Evolutionary conservation across 2,888 invertebrate genomes (phyloP).

Genomic region (Ligdia adustata): DNA sequence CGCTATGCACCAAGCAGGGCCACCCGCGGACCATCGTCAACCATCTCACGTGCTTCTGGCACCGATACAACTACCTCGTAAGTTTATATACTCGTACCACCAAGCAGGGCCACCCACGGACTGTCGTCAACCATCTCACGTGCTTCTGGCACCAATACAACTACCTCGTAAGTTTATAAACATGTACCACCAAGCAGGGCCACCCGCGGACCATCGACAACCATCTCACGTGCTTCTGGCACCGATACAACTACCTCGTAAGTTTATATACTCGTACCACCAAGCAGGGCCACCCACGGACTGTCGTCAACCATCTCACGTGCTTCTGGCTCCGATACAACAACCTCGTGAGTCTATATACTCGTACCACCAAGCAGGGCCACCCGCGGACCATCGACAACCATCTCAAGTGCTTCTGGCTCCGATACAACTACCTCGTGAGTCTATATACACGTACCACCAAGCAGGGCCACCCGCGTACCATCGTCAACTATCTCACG

Average conservation of each 20-base stretch:
- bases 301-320: slow-evolving; percentile 90
- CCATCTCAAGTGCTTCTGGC: too few relatives aligned
- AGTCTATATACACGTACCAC: too few relatives aligned
- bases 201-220: slow-evolving; percentile 91
- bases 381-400: too few relatives aligned
- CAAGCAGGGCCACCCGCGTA: too few relatives aligned
- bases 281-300: slow-evolving; percentile 91
- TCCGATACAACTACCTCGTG: too few relatives aligned
- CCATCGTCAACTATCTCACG: too few relatives aligned
- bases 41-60: slow-evolving; percentile 91
- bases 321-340: slow-evolving; percentile 90
- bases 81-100: too few relatives aligned
- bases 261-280: too few relatives aligned
- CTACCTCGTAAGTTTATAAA: slow-evolving; percentile 86
- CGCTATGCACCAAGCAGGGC: slow-evolving; percentile 91
- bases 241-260: slow-evolving; percentile 88
- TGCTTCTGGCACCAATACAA: slow-evolving; percentile 90
- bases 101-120: slow-evolving; percentile 91
- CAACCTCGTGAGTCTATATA: slow-evolving; percentile 86
- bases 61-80: slow-evolving; percentile 88
- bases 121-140: slow-evolving; percentile 90
- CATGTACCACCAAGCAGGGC: slow-evolving; percentile 90
- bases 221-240: slow-evolving; percentile 91
- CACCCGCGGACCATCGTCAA: slow-evolving; percentile 91
- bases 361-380: too few relatives aligned